Evolutionary conservation across 2,888 invertebrate species (phyloP).

Genomic region (Tuta absoluta): DNA sequence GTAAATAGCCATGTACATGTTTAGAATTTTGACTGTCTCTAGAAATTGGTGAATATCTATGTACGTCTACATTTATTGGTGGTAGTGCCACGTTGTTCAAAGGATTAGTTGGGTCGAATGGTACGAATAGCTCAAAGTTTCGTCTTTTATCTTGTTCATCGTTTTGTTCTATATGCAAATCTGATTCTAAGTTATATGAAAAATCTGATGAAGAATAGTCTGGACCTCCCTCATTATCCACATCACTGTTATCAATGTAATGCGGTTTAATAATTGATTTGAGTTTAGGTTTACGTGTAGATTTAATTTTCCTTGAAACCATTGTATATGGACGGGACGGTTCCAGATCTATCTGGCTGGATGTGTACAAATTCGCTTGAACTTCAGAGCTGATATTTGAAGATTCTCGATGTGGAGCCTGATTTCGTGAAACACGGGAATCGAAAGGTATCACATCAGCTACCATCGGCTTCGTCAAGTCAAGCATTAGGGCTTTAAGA

Average conservation of each 20-base stretch:
- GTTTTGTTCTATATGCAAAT: neutral
- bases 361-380: constrained; percentile 59
- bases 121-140: constrained; percentile 40
- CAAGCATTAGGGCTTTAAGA: constrained; percentile 65
- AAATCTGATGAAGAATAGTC: neutral
- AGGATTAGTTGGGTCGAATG: constrained; percentile 66
- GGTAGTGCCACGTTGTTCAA: constrained; percentile 63
- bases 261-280: constrained; percentile 15
- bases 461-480: constrained; percentile 64
- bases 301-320: neutral
- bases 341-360: constrained; percentile 66
- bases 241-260: neutral
- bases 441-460: constrained; percentile 45
- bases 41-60: constrained; percentile 53
- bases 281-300: neutral
- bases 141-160: neutral
- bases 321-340: neutral
- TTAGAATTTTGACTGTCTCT: too few species aligned
- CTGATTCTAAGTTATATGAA: neutral
- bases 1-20: neutral
- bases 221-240: neutral
- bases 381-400: constrained; percentile 49
- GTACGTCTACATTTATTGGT: constrained; percentile 42
- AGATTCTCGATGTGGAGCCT: neutral
- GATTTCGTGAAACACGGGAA: constrained; percentile 35